A percentile compares a stretch with the other conserved stretches of the same genome.
Conservation (phyloP, 2,113 vertebrate genomes). For the Actenoides hombroni region DNA sequence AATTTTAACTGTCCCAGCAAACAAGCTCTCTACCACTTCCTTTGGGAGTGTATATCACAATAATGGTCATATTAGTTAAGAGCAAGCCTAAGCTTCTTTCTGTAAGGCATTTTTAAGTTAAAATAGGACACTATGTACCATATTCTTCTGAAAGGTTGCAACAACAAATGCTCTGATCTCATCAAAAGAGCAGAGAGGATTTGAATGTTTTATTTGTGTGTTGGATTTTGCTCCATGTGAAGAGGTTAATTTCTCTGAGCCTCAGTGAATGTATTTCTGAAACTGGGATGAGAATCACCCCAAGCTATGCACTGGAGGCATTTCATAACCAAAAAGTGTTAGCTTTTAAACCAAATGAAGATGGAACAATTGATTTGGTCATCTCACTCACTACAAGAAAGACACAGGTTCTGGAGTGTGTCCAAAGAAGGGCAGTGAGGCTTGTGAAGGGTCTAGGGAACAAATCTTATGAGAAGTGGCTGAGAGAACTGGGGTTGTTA, state of each 20-base stretch:
- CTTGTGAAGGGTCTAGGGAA: too few species aligned
- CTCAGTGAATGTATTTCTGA: neutral
- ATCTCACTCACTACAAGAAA: too few species aligned
- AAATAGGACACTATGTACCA: neutral
- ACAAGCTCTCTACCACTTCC: conserved; percentile 1
- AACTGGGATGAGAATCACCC: neutral
- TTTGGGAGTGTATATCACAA: neutral
- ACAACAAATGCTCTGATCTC: neutral
- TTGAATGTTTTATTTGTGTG: neutral
- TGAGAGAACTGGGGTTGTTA: too few species aligned
- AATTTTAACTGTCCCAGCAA: conserved; percentile 28
- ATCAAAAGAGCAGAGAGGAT: neutral
- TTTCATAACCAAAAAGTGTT: neutral
- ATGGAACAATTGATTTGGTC: neutral
- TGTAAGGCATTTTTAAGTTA: neutral
- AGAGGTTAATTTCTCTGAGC: neutral
- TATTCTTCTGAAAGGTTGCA: neutral
- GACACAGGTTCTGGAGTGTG: too few species aligned
- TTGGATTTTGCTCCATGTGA: neutral
- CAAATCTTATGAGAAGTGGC: too few species aligned
- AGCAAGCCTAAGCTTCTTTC: neutral
- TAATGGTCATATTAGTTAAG: neutral
- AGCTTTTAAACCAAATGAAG: neutral
- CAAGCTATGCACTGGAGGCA: neutral
- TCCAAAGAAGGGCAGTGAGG: too few species aligned